Percentiles rank a stretch among this genome's conserved stretches.
Conservation (phyloP, 35 echinoderm and acorn worm species). For the Lytechinus pictus region DNA sequence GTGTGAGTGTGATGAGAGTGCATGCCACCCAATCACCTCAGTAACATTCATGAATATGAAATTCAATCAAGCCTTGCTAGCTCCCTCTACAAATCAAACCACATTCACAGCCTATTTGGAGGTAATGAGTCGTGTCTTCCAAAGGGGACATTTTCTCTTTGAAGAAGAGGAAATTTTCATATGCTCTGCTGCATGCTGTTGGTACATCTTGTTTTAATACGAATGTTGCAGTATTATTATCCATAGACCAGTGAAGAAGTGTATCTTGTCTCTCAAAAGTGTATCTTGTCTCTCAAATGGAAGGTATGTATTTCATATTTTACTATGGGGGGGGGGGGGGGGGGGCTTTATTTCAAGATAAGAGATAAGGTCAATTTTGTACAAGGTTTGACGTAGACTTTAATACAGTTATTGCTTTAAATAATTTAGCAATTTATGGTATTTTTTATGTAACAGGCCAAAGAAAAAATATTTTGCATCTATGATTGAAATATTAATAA, state of each 20-base stretch:
- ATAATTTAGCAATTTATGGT: too few species aligned
- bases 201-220: not conserved
- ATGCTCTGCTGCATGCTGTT: not conserved
- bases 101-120: not conserved
- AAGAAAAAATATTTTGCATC: too few species aligned
- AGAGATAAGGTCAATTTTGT: too few species aligned
- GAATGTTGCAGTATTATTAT: not conserved
- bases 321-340: too few species aligned
- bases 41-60: slow-evolving; percentile 5
- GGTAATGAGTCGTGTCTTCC: slow-evolving; percentile 9
- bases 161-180: not conserved
- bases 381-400: too few species aligned
- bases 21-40: not conserved
- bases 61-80: not conserved
- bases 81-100: not conserved
- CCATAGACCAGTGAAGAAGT: not conserved
- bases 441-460: too few species aligned
- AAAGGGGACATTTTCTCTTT: not conserved
- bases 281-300: not conserved
- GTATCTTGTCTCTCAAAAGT: not conserved
- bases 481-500: too few species aligned
- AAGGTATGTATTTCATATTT: not conserved
- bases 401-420: too few species aligned
- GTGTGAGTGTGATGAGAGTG: not conserved
- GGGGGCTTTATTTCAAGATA: too few species aligned